Percentiles rank a stretch among this genome's conserved stretches.
phyloP scores from a whole-genome alignment of 2,888 invertebrate species.

The Lepetodrilus schrolli region DNA sequence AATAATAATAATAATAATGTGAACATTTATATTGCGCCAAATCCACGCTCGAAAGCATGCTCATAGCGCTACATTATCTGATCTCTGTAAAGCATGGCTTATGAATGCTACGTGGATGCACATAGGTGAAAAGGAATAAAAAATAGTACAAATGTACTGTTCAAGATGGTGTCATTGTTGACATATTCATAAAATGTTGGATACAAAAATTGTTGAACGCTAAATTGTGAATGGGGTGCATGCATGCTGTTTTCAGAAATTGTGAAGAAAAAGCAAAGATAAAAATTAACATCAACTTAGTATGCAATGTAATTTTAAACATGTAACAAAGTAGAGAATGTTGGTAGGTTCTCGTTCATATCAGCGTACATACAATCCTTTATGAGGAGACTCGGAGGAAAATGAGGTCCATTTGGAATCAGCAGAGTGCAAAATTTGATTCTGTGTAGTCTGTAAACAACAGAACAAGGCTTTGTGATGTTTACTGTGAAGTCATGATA shows the following conservation, averaged over 20 bases:
- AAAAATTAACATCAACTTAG: background rate
- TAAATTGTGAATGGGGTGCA: background rate
- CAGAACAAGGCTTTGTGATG: constrained; percentile 1
- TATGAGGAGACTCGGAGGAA: background rate
- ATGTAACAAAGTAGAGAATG: background rate
- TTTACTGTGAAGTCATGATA: constrained; percentile 17
- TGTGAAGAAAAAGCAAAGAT: background rate
- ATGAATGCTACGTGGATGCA: too few species aligned
- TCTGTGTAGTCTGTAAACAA: background rate
- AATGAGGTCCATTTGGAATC: constrained; percentile 19
- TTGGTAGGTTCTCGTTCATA: background rate
- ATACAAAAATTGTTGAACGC: background rate
- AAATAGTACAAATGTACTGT: background rate
- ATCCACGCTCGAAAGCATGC: too few species aligned
- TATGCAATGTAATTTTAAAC: background rate
- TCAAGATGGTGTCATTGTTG: background rate
- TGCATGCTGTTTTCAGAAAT: background rate
- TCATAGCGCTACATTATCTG: too few species aligned
- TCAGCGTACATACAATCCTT: background rate
- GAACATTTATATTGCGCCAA: too few species aligned
- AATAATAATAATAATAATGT: too few species aligned
- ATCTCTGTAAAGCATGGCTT: background rate
- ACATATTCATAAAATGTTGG: background rate
- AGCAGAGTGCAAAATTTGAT: constrained; percentile 30
- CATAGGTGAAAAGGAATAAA: too few species aligned